Percentiles rank a stretch among this genome's conserved stretches.
These are phyloP conservation scores for Tympanuchus pallidicinctus DNA, from an alignment of 2,113 vertebrate genomes.

Conservation along the genomic window DNA sequence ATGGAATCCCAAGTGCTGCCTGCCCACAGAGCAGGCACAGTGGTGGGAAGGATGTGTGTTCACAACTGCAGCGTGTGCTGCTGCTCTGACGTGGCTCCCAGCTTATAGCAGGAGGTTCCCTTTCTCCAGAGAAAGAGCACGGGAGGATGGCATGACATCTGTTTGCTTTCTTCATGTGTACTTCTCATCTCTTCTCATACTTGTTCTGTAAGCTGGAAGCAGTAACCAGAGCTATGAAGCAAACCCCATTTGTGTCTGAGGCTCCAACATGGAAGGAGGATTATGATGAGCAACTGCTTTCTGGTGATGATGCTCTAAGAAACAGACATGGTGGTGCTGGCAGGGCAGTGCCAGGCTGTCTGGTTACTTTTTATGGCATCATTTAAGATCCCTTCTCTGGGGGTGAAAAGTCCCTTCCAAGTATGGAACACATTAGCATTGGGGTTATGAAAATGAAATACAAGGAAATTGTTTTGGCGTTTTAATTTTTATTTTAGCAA, in stretches of 20 bases:
- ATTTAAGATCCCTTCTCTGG: background rate
- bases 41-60: background rate
- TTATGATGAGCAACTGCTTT: conserved; percentile 48
- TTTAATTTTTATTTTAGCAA: background rate
- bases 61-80: background rate
- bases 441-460: background rate
- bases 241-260: background rate
- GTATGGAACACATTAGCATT: background rate
- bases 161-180: background rate
- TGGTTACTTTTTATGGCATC: background rate
- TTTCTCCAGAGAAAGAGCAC: background rate
- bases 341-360: background rate
- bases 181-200: background rate
- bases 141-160: background rate
- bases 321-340: background rate
- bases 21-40: too few relatives aligned
- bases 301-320: conserved; percentile 39
- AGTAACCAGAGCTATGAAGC: background rate
- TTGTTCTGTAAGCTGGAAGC: background rate
- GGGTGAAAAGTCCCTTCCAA: background rate
- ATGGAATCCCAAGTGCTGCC: background rate
- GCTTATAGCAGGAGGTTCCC: background rate
- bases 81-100: background rate
- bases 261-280: conserved; percentile 25
- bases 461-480: background rate